Evolutionary conservation across 2,797 vertebrate species (phyloP).

Genomic region (Malacoctenus gilli): DNA sequence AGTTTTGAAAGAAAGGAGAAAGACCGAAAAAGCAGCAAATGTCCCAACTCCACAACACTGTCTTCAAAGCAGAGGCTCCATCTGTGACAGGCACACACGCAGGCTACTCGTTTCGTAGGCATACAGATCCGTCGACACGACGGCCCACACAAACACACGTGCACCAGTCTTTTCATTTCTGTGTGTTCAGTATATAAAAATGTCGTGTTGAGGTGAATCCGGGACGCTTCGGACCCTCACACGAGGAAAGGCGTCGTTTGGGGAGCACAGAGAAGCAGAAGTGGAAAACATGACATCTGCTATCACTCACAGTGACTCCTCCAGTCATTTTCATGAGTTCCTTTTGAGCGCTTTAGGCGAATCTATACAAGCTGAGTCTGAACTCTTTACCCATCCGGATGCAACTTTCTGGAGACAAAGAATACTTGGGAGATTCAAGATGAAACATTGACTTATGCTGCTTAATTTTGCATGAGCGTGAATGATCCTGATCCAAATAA

Average conservation of each 20-base stretch:
- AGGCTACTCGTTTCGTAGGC: not conserved
- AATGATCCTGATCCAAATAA: no score
- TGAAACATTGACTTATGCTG: no score
- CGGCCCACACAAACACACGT: not conserved
- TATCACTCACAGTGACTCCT: not conserved
- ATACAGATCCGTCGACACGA: not conserved
- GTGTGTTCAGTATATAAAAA: conserved; percentile 13
- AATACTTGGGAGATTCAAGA: no score
- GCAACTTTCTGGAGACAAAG: not conserved
- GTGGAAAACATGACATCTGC: conserved; percentile 21
- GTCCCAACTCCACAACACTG: no score
- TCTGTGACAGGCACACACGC: not conserved
- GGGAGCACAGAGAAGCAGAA: not conserved
- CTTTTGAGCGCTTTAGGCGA: conserved; percentile 6
- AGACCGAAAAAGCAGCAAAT: no score
- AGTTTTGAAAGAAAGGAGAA: no score
- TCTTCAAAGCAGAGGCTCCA: not conserved
- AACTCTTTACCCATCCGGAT: not conserved
- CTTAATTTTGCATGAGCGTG: no score
- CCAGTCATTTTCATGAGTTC: not conserved
- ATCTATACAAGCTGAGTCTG: not conserved
- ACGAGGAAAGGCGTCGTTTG: not conserved
- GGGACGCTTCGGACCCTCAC: not conserved
- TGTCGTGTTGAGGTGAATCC: conserved; percentile 20
- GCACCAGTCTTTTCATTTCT: conserved; percentile 17